A percentile compares a stretch with the other conserved stretches of the same genome.
phyloP scores from a whole-genome alignment of 2,888 invertebrate species.

The Yponomeuta sedellus region DNA sequence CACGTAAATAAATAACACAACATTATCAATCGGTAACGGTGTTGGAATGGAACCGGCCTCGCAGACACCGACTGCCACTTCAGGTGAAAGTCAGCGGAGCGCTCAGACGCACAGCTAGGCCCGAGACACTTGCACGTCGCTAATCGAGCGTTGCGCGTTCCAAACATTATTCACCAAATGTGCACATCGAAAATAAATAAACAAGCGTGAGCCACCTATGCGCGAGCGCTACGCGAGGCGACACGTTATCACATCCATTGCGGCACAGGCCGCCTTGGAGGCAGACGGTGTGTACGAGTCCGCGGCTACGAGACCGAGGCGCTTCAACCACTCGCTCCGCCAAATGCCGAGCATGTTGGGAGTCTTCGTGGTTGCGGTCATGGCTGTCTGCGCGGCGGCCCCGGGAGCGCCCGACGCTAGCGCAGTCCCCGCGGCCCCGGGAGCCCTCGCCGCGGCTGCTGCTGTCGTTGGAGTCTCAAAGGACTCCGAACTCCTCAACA shows the following conservation, averaged over 20 bases:
- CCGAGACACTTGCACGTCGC: slow-evolving; percentile 52
- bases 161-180: slow-evolving; percentile 32
- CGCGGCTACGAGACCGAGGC: slow-evolving; percentile 35
- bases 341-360: slow-evolving; percentile 48
- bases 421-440: not conserved
- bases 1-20: slow-evolving; percentile 18
- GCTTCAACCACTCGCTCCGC: slow-evolving; percentile 27
- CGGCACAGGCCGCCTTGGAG: slow-evolving; percentile 36
- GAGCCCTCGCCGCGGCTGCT: not conserved
- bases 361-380: slow-evolving; percentile 46
- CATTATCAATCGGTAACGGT: slow-evolving; percentile 61
- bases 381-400: slow-evolving; percentile 19
- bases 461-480: not conserved
- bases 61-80: slow-evolving; percentile 38
- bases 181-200: slow-evolving; percentile 58
- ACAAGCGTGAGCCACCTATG: slow-evolving; percentile 32
- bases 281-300: slow-evolving; percentile 44
- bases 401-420: slow-evolving; percentile 1
- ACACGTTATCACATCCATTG: slow-evolving; percentile 39
- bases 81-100: slow-evolving; percentile 55
- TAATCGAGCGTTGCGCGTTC: slow-evolving; percentile 25
- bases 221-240: slow-evolving; percentile 29
- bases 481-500: slow-evolving; percentile 29
- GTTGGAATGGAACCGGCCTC: slow-evolving; percentile 59
- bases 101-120: slow-evolving; percentile 55